Evolutionary conservation across 2,888 invertebrate species (phyloP).

Genomic region (Hirudinaria manillensis): DNA sequence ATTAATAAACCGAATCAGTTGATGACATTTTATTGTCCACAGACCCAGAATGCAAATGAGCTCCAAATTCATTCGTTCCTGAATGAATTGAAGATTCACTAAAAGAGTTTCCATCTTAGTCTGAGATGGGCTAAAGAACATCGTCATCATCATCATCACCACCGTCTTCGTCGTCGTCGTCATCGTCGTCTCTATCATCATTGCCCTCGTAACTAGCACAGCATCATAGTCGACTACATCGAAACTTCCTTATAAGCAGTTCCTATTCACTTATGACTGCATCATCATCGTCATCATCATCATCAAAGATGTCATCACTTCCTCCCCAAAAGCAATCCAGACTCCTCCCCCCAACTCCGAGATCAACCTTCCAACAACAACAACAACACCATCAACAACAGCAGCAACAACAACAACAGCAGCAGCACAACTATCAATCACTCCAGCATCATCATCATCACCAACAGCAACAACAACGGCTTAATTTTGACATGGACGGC

Average conservation of each 20-base stretch:
- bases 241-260: too few species aligned
- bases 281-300: not conserved
- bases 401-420: not conserved
- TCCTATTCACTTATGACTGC: not conserved
- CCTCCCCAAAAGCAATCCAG: conserved; percentile 15
- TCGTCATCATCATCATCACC: conserved; percentile 4
- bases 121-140: not conserved
- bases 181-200: conserved; percentile 1
- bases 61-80: too few species aligned
- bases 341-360: conserved; percentile 4
- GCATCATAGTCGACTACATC: not conserved
- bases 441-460: not conserved
- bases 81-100: too few species aligned
- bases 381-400: not conserved
- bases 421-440: not conserved
- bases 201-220: not conserved
- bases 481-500: not conserved
- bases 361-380: not conserved
- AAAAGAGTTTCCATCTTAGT: too few species aligned
- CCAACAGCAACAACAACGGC: not conserved
- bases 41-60: too few species aligned
- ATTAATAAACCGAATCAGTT: too few species aligned
- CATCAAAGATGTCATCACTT: not conserved
- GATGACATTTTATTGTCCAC: too few species aligned
- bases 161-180: not conserved